A percentile compares a stretch with the other conserved stretches of the same genome.
Evolutionary conservation across 2,797 vertebrate genomes (phyloP).

Genomic region (Enteromius afrohamiltoni): DNA sequence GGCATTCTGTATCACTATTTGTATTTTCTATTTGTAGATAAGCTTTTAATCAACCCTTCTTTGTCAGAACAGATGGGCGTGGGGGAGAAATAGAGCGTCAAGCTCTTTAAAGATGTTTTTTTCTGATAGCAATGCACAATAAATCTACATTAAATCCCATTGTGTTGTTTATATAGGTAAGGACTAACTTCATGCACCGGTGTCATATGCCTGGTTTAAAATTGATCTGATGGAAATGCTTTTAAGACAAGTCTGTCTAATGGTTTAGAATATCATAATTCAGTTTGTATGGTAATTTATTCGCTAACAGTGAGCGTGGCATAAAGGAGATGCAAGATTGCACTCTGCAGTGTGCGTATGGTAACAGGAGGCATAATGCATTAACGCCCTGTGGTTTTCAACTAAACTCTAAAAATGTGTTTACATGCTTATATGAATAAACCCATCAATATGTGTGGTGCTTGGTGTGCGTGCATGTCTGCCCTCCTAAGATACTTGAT

Average conservation of each 20-base stretch:
- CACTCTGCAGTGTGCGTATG: background rate
- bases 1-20: slow-evolving; percentile 12
- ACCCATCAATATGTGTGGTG: slow-evolving; percentile 4
- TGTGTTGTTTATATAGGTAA: slow-evolving; percentile 21
- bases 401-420: slow-evolving; percentile 22
- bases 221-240: slow-evolving; percentile 50
- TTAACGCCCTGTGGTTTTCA: slow-evolving; percentile 32
- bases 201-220: slow-evolving; percentile 35
- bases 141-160: slow-evolving; percentile 31
- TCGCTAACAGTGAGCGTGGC: background rate
- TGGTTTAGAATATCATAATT: slow-evolving; percentile 70
- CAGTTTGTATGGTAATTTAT: slow-evolving; percentile 66
- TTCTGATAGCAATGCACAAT: slow-evolving; percentile 31
- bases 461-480: slow-evolving; percentile 9
- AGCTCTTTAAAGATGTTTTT: slow-evolving; percentile 10
- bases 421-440: slow-evolving; percentile 17
- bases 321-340: slow-evolving; percentile 3
- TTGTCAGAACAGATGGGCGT: slow-evolving; percentile 39
- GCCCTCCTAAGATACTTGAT: slow-evolving; percentile 15
- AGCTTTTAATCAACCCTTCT: slow-evolving; percentile 26
- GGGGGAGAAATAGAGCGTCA: slow-evolving; percentile 21
- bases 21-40: slow-evolving; percentile 23
- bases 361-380: background rate
- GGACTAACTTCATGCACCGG: slow-evolving; percentile 14
- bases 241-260: slow-evolving; percentile 65